Evolutionary conservation across 2,888 invertebrate genomes (phyloP).

Genomic region (Nephrotoma appendiculata): DNA sequence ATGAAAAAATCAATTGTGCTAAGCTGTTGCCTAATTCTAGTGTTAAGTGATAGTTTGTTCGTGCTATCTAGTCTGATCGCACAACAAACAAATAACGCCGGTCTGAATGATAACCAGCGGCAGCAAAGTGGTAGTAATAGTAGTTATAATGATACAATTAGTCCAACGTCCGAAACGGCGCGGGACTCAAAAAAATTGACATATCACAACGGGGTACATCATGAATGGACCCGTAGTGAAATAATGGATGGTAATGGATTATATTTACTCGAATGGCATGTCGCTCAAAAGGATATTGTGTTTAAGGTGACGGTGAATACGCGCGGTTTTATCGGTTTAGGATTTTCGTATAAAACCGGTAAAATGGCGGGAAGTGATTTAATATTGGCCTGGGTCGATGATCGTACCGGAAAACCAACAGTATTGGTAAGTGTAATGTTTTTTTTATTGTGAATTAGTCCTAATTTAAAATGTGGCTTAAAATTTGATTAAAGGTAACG

Average conservation of each 20-base stretch:
- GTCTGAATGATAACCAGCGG: not conserved
- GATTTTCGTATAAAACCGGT: slow-evolving; percentile 61
- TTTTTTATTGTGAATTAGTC: too few relatives aligned
- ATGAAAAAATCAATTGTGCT: not conserved
- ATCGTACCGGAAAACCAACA: slow-evolving; percentile 42
- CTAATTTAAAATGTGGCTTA: too few relatives aligned
- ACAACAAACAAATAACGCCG: not conserved
- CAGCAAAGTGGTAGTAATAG: not conserved
- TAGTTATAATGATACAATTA: not conserved
- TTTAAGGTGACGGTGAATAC: slow-evolving; percentile 71
- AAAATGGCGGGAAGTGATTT: slow-evolving; percentile 72
- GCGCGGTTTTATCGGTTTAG: slow-evolving; percentile 72
- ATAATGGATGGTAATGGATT: slow-evolving; percentile 31
- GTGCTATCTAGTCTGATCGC: not conserved
- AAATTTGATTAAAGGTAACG: too few relatives aligned
- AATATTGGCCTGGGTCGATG: slow-evolving; percentile 78
- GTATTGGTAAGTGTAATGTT: slow-evolving; percentile 49
- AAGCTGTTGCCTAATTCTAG: not conserved
- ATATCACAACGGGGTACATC: slow-evolving; percentile 3
- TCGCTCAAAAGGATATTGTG: slow-evolving; percentile 50
- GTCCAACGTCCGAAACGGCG: not conserved
- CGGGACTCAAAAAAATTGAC: not conserved
- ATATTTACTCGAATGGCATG: slow-evolving; percentile 51
- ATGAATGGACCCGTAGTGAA: slow-evolving; percentile 28
- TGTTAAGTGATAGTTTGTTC: not conserved